These are phyloP conservation scores for Nyctereutes procyonoides DNA, from an alignment of 2,113 vertebrate genomes.

Conservation along the genomic window DNA sequence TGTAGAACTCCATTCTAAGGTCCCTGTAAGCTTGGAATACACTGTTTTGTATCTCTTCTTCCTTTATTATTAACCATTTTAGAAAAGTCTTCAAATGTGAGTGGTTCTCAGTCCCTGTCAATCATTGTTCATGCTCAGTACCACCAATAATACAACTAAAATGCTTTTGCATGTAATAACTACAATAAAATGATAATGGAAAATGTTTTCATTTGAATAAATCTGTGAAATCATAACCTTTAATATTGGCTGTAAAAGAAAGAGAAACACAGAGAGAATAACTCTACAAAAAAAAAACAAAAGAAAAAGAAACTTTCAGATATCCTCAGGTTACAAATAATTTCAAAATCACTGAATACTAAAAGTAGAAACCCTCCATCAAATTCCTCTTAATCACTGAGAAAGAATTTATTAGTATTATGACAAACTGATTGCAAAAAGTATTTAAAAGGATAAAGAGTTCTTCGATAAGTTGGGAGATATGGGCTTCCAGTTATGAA, in stretches of 20 bases:
- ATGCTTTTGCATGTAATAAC: not conserved
- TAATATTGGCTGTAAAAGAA: not conserved
- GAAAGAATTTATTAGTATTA: not conserved
- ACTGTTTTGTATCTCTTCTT: not conserved
- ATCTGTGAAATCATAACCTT: not conserved
- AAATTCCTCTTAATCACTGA: not conserved
- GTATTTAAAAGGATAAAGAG: slow-evolving; percentile 2
- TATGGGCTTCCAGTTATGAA: not conserved
- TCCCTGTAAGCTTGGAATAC: not conserved
- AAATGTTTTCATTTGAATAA: not conserved
- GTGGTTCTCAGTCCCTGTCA: not conserved
- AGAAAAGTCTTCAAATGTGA: slow-evolving; percentile 24
- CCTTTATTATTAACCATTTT: not conserved
- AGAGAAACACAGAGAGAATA: not conserved
- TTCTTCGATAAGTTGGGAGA: not conserved
- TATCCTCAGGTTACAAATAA: not conserved
- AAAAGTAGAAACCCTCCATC: slow-evolving; percentile 16
- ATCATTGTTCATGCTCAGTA: not conserved
- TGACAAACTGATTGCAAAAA: not conserved
- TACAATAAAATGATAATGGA: not conserved
- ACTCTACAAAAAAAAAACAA: not conserved
- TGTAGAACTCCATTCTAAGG: not conserved
- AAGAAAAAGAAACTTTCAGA: not conserved
- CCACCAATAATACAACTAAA: not conserved
- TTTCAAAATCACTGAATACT: slow-evolving; percentile 31